Percentiles rank a stretch among this genome's conserved stretches.
Evolutionary conservation across 2,113 vertebrate species (phyloP).

Genomic region (Hystrix brachyura): DNA sequence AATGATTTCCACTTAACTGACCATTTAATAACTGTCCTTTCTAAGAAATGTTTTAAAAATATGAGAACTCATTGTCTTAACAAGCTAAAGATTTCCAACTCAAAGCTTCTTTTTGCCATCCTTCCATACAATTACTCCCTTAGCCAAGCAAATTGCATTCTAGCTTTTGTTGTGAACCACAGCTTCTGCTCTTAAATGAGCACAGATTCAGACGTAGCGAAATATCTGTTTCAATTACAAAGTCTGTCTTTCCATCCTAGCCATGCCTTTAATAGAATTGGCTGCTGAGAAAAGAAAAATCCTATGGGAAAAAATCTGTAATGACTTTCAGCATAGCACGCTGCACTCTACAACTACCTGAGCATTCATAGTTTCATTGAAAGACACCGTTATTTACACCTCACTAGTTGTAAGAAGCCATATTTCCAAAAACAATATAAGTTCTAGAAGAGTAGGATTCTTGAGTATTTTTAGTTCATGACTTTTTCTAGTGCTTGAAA

Average conservation of each 20-base stretch:
- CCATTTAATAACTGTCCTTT: not conserved
- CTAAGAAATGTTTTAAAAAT: not conserved
- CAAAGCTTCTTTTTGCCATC: not conserved
- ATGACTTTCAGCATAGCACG: not conserved
- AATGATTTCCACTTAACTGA: not conserved
- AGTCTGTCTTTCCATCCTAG: not conserved
- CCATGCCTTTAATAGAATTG: not conserved
- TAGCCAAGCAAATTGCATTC: not conserved
- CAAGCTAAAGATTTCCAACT: not conserved
- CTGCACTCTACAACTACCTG: not conserved
- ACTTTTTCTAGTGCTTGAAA: not conserved
- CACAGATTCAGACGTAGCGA: not conserved
- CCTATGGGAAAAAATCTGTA: not conserved
- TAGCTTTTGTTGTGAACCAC: not conserved
- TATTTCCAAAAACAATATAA: not conserved
- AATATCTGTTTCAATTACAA: not conserved
- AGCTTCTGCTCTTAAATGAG: not conserved
- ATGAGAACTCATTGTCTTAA: not conserved
- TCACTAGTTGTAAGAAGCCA: not conserved
- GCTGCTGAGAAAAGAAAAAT: not conserved
- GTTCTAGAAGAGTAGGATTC: not conserved
- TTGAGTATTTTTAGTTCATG: not conserved
- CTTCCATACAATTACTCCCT: not conserved
- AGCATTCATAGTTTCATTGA: not conserved
- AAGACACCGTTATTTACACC: not conserved